Base-by-base conservation (phyloP, 1,140 invertebrate genomes). In the Sarcophaga peregrina region DNA sequence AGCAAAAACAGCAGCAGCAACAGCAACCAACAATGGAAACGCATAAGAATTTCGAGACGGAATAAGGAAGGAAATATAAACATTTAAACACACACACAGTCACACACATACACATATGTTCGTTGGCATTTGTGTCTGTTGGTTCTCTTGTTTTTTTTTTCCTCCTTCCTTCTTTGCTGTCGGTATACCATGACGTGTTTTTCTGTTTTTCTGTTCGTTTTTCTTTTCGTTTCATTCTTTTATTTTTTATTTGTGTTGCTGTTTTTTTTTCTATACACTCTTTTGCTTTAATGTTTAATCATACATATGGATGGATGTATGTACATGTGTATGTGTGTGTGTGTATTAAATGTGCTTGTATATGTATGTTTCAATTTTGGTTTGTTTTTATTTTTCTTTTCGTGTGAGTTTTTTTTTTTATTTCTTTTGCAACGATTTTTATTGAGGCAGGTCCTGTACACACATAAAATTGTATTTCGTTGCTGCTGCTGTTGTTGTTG, bases 361-460 rank as follows among this genome's bases (percentile, higher is more conserved):
- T 68, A 25, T 68, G 62, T 68, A 25, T 68, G 62, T 68, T 68
- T 68, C 50, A 9, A 68, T 78, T 48, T 78, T 52, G 47, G 75
- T 78, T 78, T 72, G 3, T 20, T 8, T 72, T 37, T 72, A 72
- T 25, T 25, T 72, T 25, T 25, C 9, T 72, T 25, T 25, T 20
- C 37, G 7, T 20, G n/a, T 72, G 58, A 7, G 58, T 25, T 72
- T n/a, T 17, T 25, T 25, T 17, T 37, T 37, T 37, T n/a, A n/a
- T n/a, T 37, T 37, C 25, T 68, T 47, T 54, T 81, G 83, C 62
- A 58, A 72, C 48, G 20, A 81, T 58, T 47, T 82, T 73, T 89
- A 87, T 89, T 89, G 88, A 89, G 88, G 88, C 88, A 89, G 88
- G 88, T 89, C 88, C 88, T 89, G 88, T 82, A 86, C 37, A 82